Percentiles rank a stretch among this genome's conserved stretches.
Conservation (phyloP, 2,797 vertebrate species). For the Gymnothorax reevesii region DNA sequence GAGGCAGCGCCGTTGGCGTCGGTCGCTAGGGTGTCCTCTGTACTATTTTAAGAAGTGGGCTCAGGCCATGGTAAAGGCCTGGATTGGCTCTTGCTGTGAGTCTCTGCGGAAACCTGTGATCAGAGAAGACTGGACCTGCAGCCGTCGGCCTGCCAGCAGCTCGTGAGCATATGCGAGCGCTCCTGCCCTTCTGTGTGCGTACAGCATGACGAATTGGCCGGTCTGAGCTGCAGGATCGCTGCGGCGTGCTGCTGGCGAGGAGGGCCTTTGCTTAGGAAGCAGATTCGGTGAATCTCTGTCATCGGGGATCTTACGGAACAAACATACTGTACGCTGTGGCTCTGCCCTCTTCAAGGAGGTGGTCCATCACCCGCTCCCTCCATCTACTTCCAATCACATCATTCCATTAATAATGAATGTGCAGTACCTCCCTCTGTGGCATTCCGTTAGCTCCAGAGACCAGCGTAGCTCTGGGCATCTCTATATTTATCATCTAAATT, state of each 20-base stretch:
- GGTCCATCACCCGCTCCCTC: slow-evolving; percentile 29
- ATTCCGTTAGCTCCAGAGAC: slow-evolving; percentile 31
- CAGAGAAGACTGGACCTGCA: slow-evolving; percentile 25
- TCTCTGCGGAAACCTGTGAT: slow-evolving; percentile 58
- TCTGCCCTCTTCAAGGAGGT: slow-evolving; percentile 32
- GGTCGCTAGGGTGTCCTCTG: slow-evolving; percentile 78
- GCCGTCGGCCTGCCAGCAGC: neutral
- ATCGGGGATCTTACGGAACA: slow-evolving; percentile 28
- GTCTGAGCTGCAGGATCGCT: neutral
- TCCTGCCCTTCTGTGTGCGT: neutral
- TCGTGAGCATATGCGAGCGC: neutral
- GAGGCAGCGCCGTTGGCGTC: slow-evolving; percentile 68
- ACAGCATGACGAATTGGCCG: neutral
- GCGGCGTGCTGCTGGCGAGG: neutral
- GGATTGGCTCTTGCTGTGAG: slow-evolving; percentile 61
- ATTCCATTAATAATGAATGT: slow-evolving; percentile 31
- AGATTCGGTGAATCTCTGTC: neutral
- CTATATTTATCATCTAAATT: neutral
- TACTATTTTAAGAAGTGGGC: slow-evolving; percentile 77
- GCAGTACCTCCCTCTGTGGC: neutral
- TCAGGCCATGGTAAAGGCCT: slow-evolving; percentile 67
- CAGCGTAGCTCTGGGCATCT: neutral
- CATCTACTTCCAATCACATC: slow-evolving; percentile 39
- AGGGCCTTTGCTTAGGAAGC: neutral
- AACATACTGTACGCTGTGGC: slow-evolving; percentile 37